Base-by-base conservation (phyloP, 2,888 invertebrate species). In the Plagodis dolabraria region DNA sequence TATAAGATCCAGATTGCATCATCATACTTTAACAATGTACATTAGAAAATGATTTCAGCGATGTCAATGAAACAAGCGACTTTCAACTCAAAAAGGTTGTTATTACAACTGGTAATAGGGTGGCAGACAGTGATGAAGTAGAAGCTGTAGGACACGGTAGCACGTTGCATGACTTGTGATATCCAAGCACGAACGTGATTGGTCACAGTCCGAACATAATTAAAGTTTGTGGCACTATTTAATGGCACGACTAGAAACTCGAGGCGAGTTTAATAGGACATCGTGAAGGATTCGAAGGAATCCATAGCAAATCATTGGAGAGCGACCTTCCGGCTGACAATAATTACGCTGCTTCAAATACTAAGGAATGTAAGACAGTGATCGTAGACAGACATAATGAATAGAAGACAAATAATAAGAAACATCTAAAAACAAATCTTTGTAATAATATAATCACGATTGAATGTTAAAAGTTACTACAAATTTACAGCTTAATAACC, bases 171-270 rank as follows among this genome's bases (percentile, higher is more conserved):
- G 92, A 92, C 92, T 91, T 73, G 91, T 85, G 81, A 89, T 85
- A 91, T 79, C 83, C 88, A 86, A 91, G 90, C 92, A 92, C 91
- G 92, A 92, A 86, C 89, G 81, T 89, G 86, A 92, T 92, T 92
- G 92, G 92, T 89, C 92, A 92, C 92, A 92, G 91, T 82, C 87
- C 77, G 88, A 90, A 92, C 86, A 88, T 92, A 92, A 92, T 92
- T 92, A 92, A 92, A 92, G 91, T 92, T 92, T 89, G 89, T 90
- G 87, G 87, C 87, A 89, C 85, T 86, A 86, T 83, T 86, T 91
- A 90, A 92, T 92, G 89, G 89, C 87, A 89, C 89, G 87, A 89
- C 83, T 83, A 83, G 82, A 84, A 82, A 89, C 87, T 88, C 86
- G 89, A 86, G 85, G 89, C 90, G 87, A 87, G 89, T 92, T 91